phyloP scores from a whole-genome alignment of 2,113 vertebrate species.

The Corythaixoides concolor region DNA sequence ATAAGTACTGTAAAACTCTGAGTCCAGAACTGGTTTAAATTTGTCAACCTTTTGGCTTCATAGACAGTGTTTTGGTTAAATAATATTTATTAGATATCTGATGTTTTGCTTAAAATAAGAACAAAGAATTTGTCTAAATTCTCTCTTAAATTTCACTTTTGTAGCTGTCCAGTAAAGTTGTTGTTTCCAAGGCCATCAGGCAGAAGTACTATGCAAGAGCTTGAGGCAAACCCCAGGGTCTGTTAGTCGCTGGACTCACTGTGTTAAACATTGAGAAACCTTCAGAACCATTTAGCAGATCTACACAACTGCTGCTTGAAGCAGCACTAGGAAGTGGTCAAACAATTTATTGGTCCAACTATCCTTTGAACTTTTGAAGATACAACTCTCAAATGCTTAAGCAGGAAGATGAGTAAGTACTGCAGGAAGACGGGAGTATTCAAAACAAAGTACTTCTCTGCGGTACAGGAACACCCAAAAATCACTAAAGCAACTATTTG shows the following conservation, averaged over 20 bases:
- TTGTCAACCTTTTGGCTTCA: background rate
- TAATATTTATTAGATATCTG: background rate
- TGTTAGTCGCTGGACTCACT: background rate
- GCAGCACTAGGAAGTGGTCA: background rate
- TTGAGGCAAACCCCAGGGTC: background rate
- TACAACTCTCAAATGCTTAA: background rate
- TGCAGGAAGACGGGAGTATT: slow-evolving; percentile 5
- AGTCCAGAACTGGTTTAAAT: background rate
- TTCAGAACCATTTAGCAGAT: background rate
- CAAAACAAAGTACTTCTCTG: slow-evolving; percentile 6
- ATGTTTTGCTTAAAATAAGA: background rate
- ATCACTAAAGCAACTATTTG: slow-evolving; percentile 19
- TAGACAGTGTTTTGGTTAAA: background rate
- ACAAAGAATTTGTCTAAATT: background rate
- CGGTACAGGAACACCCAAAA: slow-evolving; percentile 26
- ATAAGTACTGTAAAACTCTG: background rate
- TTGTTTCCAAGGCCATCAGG: background rate
- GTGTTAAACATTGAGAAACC: background rate
- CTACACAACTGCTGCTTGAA: background rate
- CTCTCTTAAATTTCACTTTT: background rate
- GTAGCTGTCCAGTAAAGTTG: background rate
- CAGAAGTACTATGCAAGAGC: background rate
- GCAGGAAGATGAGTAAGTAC: slow-evolving; percentile 53
- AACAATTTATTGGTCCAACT: background rate
- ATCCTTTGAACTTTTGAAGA: slow-evolving; percentile 27